phyloP scores from a whole-genome alignment of 2,113 vertebrate species.

The Leptosomus discolor region DNA sequence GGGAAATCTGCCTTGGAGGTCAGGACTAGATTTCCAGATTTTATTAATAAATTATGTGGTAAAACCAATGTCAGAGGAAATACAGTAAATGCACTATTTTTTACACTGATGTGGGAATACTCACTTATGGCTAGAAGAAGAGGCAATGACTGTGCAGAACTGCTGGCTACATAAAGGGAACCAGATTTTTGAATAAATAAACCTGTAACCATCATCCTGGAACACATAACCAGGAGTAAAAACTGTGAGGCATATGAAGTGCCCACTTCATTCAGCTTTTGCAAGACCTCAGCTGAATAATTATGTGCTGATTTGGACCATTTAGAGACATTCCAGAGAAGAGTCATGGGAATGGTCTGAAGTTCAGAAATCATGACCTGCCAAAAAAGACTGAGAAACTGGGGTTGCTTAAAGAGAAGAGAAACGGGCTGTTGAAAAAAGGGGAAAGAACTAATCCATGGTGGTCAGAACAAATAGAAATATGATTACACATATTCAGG shows the following conservation, averaged over 20 bases:
- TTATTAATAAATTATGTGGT: not conserved
- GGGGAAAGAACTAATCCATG: not conserved
- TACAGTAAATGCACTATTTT: not conserved
- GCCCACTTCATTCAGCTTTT: conserved; percentile 37
- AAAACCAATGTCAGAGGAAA: not conserved
- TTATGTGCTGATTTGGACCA: not conserved
- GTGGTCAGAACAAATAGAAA: conserved; percentile 37
- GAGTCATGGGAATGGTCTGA: not conserved
- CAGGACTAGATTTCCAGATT: not conserved
- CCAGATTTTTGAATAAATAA: not conserved
- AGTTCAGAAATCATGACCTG: conserved; percentile 20
- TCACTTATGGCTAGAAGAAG: not conserved
- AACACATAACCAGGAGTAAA: not conserved
- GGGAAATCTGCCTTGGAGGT: not conserved
- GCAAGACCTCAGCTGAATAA: conserved; percentile 14
- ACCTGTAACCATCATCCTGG: not conserved
- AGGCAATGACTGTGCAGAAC: not conserved
- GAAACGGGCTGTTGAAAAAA: conserved; percentile 29
- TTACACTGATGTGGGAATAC: not conserved
- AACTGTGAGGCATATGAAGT: not conserved
- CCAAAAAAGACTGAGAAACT: conserved; percentile 7
- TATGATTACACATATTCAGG: not conserved
- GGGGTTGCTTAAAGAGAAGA: conserved; percentile 7
- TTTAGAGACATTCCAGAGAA: conserved; percentile 34
- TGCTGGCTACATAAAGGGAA: not conserved